Evolutionary conservation across 2,888 invertebrate species (phyloP).

Genomic region (Mythimna pallens): DNA sequence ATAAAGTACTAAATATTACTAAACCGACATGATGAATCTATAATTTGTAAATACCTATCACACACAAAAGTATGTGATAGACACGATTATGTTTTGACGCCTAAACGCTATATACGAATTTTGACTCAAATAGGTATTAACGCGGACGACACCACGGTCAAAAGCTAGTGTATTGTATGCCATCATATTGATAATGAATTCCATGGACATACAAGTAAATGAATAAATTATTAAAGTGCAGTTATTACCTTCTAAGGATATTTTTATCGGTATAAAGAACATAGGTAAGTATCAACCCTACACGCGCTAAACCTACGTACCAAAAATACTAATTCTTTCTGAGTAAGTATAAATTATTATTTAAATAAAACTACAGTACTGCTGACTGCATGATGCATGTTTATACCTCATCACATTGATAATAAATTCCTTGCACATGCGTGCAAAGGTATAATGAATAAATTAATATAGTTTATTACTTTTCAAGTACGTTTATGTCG

Average conservation of each 20-base stretch:
- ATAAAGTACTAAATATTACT: not conserved
- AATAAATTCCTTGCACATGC: constrained; percentile 1
- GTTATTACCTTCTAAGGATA: not conserved
- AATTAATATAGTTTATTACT: not conserved
- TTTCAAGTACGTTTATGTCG: not conserved
- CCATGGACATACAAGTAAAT: not conserved
- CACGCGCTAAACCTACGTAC: not conserved
- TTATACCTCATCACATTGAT: not conserved
- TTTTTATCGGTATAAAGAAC: not conserved
- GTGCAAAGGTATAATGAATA: not conserved
- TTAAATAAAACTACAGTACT: not conserved
- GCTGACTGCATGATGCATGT: not conserved
- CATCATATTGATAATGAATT: not conserved
- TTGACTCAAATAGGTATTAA: not conserved
- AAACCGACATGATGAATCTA: not conserved
- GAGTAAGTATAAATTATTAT: not conserved
- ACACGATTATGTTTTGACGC: too few relatives aligned
- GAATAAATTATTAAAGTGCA: not conserved
- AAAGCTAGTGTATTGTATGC: not conserved
- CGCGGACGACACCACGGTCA: not conserved
- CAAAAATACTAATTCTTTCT: not conserved
- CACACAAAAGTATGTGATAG: not conserved
- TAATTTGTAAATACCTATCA: not conserved
- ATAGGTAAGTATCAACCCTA: not conserved
- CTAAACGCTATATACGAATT: not conserved